Evolutionary conservation across 2,888 invertebrate genomes (phyloP), one percentile per base, ranked within the genome.

Genomic region (Parnassius smintheus): DNA sequence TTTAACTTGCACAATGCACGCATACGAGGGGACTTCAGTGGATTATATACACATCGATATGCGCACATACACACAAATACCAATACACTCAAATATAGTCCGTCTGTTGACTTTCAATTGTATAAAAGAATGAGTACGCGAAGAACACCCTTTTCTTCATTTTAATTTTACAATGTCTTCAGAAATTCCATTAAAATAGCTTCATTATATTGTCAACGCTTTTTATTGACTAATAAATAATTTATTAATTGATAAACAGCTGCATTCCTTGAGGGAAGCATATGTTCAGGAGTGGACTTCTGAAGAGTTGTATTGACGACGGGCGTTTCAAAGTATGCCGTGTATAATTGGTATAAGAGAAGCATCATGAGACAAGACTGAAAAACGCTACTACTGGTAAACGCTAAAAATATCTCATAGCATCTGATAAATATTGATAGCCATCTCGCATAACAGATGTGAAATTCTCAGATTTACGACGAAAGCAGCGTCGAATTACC

Each of bases 1-100:
- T 56, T 65, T 65, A 65, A 61, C 64, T 63, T 66, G 62, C 62
- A 60, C 69, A 63, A 59, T 56, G 63, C 45, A 59, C 52, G 48
- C 57, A 58, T 53, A 64, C 64, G 56, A 11, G 52, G 55, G 63
- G 48, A 61, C 62, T 63, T 66, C 61, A 59, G 65, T 64, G 35
- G 44, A 51, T n/a, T 25, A 18, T 55, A 53, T 41, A 57, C 57
- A 62, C 57, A 61, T 42, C 25, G 51, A 49, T 41, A 10, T 55
- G 54, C 59, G 62, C 56, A 55, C 18, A 61, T 9, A 62, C 42
- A 59, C 42, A 46, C 44, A 48, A n/a, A 13, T 49, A 13, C 9
- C 9, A 35, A 41, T 60, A 42, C 41, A 49, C 52, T 25, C 50
- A 48, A 62, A 62, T 56, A 49, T 13, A 18, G 46, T 44, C 44